Base-by-base conservation (phyloP, 1,140 invertebrate genomes). In the Bilobella aurantiaca region DNA sequence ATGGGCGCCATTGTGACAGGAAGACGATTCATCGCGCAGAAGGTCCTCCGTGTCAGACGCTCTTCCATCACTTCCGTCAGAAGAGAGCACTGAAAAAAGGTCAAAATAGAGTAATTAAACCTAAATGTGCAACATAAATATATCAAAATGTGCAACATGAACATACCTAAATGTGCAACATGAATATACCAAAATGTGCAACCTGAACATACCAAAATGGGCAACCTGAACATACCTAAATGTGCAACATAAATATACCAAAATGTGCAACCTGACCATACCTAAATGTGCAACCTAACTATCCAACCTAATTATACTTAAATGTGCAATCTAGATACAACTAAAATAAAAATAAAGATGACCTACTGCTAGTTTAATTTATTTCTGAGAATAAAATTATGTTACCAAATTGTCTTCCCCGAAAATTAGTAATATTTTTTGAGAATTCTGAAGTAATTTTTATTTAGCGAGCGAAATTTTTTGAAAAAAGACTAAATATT, bases 41-140 rank as follows among this genome's bases (percentile, higher is more conserved):
- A 83, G 74, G 73, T 83, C 81, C 65, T 83, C 82, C 0, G 82
- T 83, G 68, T 83, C 82, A 21, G 81, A 82, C 23, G 80, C 76
- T 70, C 81, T 78, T 59, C 80, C 77, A 65, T 82, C 81, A 18
- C 78, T 79, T 25, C 79, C 78, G 65, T 81, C 73, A n/a, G 73
- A 72, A 21, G 71, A 71, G 46, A 74, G 62, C 63, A 75, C 81
- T 82, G 76, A 2, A 78, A 68, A 78, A 70, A 71, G 74, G 67
- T 49, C 74, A 75, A 66, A 21, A 58, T 58, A 34, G 62, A 56
- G 1, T 29, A 37, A 32, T 47, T 46, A 32, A 25, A 46, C 27
- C 3, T 42, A 42, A 42, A 42, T 42, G 8, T 42, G 34, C 8
- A 42, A 42, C 34, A 42, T 42, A 42, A 42, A 42, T n/a, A n/a